Conservation (phyloP, 2,888 invertebrate genomes). For the Cephus runcator region DNA sequence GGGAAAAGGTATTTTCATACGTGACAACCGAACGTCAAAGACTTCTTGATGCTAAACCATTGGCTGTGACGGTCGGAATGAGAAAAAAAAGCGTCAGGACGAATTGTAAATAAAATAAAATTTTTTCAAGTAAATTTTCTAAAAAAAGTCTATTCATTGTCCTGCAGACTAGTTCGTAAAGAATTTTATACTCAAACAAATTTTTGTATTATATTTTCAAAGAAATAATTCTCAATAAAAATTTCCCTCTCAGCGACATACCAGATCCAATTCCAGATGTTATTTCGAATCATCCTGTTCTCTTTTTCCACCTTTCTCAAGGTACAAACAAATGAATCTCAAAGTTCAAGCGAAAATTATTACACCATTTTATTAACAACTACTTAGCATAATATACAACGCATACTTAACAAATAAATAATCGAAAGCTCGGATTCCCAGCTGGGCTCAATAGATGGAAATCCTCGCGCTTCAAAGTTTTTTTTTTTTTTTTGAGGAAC, state of each 20-base stretch:
- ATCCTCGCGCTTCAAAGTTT: slow-evolving; percentile 15
- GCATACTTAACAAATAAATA: background rate
- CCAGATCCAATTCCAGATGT: too few relatives aligned
- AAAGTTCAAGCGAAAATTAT: background rate
- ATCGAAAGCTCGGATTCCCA: slow-evolving; percentile 24
- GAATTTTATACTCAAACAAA: too few relatives aligned
- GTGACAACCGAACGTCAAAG: background rate
- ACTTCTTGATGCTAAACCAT: background rate
- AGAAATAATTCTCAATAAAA: too few relatives aligned
- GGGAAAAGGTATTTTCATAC: background rate
- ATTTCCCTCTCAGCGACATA: too few relatives aligned
- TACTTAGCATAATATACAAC: background rate
- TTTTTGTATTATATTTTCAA: too few relatives aligned
- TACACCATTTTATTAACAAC: background rate
- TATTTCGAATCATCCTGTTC: too few relatives aligned
- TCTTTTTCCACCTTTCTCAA: too few relatives aligned
- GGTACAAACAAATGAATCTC: background rate
- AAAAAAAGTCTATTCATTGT: too few relatives aligned
- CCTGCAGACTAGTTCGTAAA: too few relatives aligned
- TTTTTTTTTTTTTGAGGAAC: background rate
- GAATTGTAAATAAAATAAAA: too few relatives aligned
- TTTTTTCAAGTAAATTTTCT: too few relatives aligned
- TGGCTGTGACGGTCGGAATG: background rate
- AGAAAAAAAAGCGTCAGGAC: background rate
- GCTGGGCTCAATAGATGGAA: slow-evolving; percentile 32